Conservation (phyloP, 2,888 invertebrate genomes). For the Eustalomyia histrio region DNA sequence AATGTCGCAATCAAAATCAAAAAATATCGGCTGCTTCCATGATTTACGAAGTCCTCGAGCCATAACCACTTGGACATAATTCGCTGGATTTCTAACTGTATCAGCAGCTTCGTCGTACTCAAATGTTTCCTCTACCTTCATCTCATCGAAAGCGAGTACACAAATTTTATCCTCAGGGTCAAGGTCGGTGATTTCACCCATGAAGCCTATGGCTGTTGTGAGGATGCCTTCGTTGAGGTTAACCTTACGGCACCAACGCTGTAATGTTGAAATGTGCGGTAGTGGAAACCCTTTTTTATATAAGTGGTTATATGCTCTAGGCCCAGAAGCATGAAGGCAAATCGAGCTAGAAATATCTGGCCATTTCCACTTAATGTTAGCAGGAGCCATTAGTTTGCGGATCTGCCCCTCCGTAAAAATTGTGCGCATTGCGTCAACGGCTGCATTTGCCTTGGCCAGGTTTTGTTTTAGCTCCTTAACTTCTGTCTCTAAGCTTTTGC, state of each 20-base stretch:
- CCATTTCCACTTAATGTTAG: no score
- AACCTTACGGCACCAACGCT: constrained; percentile 24
- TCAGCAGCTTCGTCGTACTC: constrained; percentile 40
- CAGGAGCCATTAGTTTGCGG: no score
- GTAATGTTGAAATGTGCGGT: constrained; percentile 17
- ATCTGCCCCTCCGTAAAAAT: no score
- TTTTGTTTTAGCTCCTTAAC: no score
- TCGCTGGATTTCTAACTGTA: constrained; percentile 17
- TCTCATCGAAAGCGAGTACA: constrained; percentile 45
- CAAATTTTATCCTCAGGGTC: constrained; percentile 28
- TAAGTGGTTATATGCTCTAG: constrained; percentile 28
- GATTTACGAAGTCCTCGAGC: constrained; percentile 36
- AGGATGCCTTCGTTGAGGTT: constrained; percentile 10
- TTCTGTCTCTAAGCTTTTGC: no score
- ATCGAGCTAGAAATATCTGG: no score
- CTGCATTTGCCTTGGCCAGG: no score
- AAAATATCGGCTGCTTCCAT: constrained; percentile 46
- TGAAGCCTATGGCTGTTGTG: not conserved
- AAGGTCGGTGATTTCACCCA: not conserved
- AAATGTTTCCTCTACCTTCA: constrained; percentile 44
- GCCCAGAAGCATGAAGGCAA: constrained; percentile 19
- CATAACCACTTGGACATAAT: constrained; percentile 41
- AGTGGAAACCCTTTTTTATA: constrained; percentile 40
- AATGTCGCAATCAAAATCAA: constrained; percentile 29
- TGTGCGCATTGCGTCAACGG: no score